phyloP scores from a whole-genome alignment of 2,888 invertebrate species.

The Clunio marinus region DNA sequence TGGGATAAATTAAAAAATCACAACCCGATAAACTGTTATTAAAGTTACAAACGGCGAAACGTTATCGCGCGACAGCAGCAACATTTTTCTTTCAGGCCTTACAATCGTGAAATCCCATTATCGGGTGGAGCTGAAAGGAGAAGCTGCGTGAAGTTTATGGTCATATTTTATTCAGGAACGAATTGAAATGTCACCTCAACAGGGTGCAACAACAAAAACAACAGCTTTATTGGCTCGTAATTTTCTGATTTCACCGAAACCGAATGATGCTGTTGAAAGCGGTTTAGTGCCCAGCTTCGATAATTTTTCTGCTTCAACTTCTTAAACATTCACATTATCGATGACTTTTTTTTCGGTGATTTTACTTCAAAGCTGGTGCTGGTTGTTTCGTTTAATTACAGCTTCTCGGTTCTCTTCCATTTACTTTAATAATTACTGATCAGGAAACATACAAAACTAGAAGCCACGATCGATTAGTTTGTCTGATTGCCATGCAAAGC shows the following conservation, averaged over 20 bases:
- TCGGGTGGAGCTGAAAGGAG: background rate
- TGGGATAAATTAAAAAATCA: background rate
- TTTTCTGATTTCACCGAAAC: background rate
- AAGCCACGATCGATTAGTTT: conserved; percentile 29
- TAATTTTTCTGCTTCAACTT: background rate
- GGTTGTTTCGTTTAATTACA: background rate
- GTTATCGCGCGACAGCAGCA: background rate
- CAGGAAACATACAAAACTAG: conserved; percentile 10
- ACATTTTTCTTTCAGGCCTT: background rate
- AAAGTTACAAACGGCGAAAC: no score
- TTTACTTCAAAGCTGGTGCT: background rate
- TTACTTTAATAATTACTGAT: background rate
- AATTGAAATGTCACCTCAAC: conserved; percentile 30
- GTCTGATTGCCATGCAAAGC: background rate
- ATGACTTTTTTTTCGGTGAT: no score
- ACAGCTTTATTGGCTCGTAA: background rate
- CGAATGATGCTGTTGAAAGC: background rate
- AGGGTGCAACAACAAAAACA: conserved; percentile 26
- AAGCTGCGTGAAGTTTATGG: conserved; percentile 12
- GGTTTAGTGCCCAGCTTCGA: background rate
- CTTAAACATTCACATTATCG: background rate
- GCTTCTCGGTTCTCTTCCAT: background rate
- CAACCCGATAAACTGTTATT: background rate
- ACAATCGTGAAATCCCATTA: background rate
- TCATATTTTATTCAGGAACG: conserved; percentile 10